Base-by-base conservation (phyloP, 2,113 vertebrate species). In the Corythoichthys intestinalis region DNA sequence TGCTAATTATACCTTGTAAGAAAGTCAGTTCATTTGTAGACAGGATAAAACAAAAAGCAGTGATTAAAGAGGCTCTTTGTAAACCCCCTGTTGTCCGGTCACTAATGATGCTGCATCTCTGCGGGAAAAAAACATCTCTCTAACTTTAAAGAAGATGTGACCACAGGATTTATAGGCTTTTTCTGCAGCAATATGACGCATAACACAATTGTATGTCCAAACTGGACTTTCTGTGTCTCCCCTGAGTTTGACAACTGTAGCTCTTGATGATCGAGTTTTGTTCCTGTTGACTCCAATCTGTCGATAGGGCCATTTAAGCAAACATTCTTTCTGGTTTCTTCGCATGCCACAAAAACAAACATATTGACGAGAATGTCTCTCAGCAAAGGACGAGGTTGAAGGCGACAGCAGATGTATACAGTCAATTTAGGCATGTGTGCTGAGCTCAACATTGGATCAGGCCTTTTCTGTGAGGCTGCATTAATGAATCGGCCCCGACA, bases 241-340 rank as follows among this genome's bases (percentile, higher is more conserved):
- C n/a, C n/a, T n/a, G 38, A 63, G 50, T 71, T 62, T 69, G 28
- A 66, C 37, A 53, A 54, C 58, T 61, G 48, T 47, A 78, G 57
- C 74, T 49, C 63, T 35, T 49, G 15, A 64, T 64, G 62, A 74
- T 20, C 53, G 65, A 66, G 74, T 81, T 83, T 77, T 75, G 71
- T 71, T 77, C 77, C 54, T 66, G 78, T 76, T 83, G 75, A 74
- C 54, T 82, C 64, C 73, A 73, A 75, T 71, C 53, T 46, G 69
- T 84, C 80, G 77, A 84, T 82, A 74, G 66, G 10, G 65, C 57
- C 60, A 70, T 80, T 84, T 68, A 78, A 78, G 77, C 79, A 83
- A 78, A 82, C 65, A 72, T 65, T 72, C 53, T 63, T 44, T 52
- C 49, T 13, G 5, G 71, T 68, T 68, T 67, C 65, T 68, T 74